Conservation (phyloP, 2,888 invertebrate genomes). For the Caenorhabditis afra region DNA sequence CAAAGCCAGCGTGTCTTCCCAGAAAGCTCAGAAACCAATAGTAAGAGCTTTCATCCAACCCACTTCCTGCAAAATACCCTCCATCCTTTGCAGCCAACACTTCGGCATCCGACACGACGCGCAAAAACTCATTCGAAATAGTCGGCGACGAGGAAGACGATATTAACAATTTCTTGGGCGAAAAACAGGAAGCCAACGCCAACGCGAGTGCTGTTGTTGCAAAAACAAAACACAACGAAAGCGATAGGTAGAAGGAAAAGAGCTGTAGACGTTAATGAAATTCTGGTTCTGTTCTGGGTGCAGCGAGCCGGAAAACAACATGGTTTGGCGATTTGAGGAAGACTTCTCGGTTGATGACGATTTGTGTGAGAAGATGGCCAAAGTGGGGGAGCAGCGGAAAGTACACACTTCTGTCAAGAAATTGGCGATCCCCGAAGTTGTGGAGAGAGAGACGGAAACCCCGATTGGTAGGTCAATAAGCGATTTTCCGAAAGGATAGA, state of each 20-base stretch:
- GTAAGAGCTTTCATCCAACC: slow-evolving; percentile 11
- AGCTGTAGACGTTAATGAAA: not conserved
- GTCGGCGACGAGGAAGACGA: slow-evolving; percentile 57
- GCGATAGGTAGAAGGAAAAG: slow-evolving; percentile 37
- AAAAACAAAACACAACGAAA: slow-evolving; percentile 31
- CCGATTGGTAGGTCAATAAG: slow-evolving; percentile 34
- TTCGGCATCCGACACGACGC: slow-evolving; percentile 32
- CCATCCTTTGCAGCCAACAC: slow-evolving; percentile 6
- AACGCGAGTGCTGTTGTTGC: not conserved
- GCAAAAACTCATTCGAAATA: slow-evolving; percentile 62
- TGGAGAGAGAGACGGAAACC: slow-evolving; percentile 41
- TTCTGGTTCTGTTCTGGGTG: slow-evolving; percentile 11
- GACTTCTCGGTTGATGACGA: slow-evolving; percentile 74
- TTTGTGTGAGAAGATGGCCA: slow-evolving; percentile 60
- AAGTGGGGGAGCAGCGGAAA: slow-evolving; percentile 54
- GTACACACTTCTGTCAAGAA: slow-evolving; percentile 33
- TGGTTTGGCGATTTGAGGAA: slow-evolving; percentile 76
- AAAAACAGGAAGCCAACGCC: slow-evolving; percentile 37
- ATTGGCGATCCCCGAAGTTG: slow-evolving; percentile 22
- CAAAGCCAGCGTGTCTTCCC: slow-evolving; percentile 4
- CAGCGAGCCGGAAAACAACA: slow-evolving; percentile 67
- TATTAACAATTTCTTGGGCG: slow-evolving; percentile 63
- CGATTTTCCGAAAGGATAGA: not conserved
- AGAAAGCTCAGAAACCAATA: slow-evolving; percentile 20
- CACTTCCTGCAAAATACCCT: not conserved